phyloP scores from a whole-genome alignment of 2,888 invertebrate genomes.

The Tricholauxania praeusta region DNA sequence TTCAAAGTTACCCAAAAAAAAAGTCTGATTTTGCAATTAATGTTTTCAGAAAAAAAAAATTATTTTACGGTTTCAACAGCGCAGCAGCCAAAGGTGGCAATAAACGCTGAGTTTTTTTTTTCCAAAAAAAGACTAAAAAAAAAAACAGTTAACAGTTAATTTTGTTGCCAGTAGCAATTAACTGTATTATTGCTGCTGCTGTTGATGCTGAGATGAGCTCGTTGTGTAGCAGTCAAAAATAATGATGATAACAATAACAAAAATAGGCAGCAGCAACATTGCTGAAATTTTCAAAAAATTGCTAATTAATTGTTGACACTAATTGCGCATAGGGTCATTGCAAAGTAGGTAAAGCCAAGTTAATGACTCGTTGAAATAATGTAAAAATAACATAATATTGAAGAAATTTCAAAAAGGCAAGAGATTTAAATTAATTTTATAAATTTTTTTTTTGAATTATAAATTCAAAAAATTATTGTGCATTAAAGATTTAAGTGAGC shows the following conservation, averaged over 20 bases:
- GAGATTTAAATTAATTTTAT: no score
- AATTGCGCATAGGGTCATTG: not conserved
- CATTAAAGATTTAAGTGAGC: no score
- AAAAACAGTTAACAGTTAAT: not conserved
- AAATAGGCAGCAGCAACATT: not conserved
- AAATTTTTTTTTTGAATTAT: no score
- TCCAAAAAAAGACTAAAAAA: not conserved
- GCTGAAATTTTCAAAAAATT: not conserved
- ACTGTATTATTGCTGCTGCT: not conserved
- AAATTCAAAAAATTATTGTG: no score
- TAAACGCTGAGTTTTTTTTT: not conserved
- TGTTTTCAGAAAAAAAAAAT: not conserved
- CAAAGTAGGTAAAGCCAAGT: not conserved
- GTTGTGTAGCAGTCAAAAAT: not conserved
- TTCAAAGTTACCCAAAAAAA: not conserved
- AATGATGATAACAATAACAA: not conserved
- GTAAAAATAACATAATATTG: not conserved
- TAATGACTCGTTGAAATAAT: not conserved
- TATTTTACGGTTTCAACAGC: not conserved
- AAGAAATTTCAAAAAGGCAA: no score
- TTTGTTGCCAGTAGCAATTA: not conserved
- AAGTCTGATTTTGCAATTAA: slow-evolving; percentile 5
- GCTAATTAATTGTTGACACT: slow-evolving; percentile 2
- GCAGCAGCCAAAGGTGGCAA: slow-evolving; percentile 10
- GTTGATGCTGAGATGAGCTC: not conserved